These are phyloP conservation scores for Channa striata DNA, from an alignment of 2,797 vertebrate species.

Conservation along the genomic window DNA sequence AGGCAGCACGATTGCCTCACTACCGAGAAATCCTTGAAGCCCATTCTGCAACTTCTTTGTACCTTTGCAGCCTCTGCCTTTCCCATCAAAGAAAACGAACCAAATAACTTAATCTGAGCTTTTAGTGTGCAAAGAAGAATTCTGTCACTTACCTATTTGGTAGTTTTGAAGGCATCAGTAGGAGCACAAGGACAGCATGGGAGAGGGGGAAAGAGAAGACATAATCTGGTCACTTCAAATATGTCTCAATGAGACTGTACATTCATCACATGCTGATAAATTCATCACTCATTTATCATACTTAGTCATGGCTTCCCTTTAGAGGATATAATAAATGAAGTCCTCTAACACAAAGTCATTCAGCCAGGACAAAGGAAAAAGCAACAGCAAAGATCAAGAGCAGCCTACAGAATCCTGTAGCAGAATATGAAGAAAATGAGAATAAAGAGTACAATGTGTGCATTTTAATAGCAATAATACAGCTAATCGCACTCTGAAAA, in stretches of 20 bases:
- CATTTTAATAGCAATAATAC: too few species aligned
- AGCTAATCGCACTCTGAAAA: too few species aligned
- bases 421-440: neutral
- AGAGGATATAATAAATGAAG: conserved; percentile 66
- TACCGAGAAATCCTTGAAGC: conserved; percentile 27
- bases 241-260: conserved; percentile 36
- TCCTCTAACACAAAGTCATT: conserved; percentile 70
- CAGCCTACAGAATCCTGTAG: neutral
- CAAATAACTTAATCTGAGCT: conserved; percentile 64
- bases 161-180: conserved; percentile 56
- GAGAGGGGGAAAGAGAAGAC: conserved; percentile 17
- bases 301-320: conserved; percentile 65
- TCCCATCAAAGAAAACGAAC: conserved; percentile 47
- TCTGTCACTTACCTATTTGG: conserved; percentile 79
- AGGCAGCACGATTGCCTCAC: conserved; percentile 23
- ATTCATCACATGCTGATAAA: conserved; percentile 73
- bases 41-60: conserved; percentile 30
- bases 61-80: conserved; percentile 7
- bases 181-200: conserved; percentile 18
- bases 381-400: conserved; percentile 41
- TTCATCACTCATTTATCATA: conserved; percentile 77
- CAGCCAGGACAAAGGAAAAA: conserved; percentile 52
- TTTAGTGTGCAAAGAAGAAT: conserved; percentile 51
- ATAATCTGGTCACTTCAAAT: conserved; percentile 61
- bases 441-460: too few species aligned